A percentile compares a stretch with the other conserved stretches of the same genome.
Evolutionary conservation across 2,797 vertebrate species (phyloP).

Genomic region (Chanos chanos): DNA sequence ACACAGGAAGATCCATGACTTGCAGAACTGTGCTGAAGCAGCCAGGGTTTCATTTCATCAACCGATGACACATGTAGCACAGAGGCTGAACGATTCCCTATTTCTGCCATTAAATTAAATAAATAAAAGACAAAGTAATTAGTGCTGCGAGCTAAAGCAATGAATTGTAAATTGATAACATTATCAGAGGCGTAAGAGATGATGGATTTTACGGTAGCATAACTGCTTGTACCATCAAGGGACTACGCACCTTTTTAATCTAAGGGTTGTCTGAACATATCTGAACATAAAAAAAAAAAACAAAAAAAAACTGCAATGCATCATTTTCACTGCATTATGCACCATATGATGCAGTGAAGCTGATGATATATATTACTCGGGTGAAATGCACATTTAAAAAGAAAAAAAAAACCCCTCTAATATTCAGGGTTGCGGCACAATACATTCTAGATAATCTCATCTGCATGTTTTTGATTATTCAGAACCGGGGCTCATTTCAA

Average conservation of each 20-base stretch:
- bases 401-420: no score
- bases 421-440: no score
- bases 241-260: not conserved
- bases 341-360: no score
- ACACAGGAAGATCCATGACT: conserved; percentile 12
- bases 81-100: conserved; percentile 37
- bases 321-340: no score
- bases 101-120: conserved; percentile 37
- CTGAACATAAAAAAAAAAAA: no score
- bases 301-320: no score
- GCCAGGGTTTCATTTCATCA: conserved; percentile 35
- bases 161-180: conserved; percentile 46
- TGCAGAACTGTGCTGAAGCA: conserved; percentile 5
- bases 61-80: conserved; percentile 35
- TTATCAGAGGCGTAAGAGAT: conserved; percentile 32
- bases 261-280: no score
- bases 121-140: conserved; percentile 43
- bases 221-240: conserved; percentile 27
- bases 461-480: conserved; percentile 16
- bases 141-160: conserved; percentile 42
- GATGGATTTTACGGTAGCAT: conserved; percentile 34
- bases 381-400: no score
- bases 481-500: conserved; percentile 36
- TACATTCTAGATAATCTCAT: conserved; percentile 19
- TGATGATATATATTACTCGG: no score